Conservation (phyloP, 2,797 vertebrate species). For the Syngnathus acus region DNA sequence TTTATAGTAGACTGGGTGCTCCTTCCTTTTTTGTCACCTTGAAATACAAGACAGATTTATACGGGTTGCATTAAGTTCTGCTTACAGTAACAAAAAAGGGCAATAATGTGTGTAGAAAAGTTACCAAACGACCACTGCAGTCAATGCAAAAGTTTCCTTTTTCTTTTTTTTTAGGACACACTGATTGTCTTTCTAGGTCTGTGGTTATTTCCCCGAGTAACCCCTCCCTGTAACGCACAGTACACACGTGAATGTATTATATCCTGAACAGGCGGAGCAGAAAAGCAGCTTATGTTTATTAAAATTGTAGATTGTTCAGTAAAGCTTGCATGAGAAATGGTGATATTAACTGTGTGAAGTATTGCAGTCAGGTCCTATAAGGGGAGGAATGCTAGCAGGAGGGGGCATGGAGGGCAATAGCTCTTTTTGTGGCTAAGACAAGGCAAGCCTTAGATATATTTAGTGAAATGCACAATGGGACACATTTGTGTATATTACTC, state of each 20-base stretch:
- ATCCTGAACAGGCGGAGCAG: slow-evolving; percentile 52
- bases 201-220: slow-evolving; percentile 28
- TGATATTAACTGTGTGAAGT: slow-evolving; percentile 38
- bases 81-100: slow-evolving; percentile 39
- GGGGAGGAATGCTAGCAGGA: slow-evolving; percentile 25
- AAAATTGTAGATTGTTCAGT: slow-evolving; percentile 54
- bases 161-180: slow-evolving; percentile 4
- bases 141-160: slow-evolving; percentile 6
- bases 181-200: slow-evolving; percentile 24
- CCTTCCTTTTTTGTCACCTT: slow-evolving; percentile 17
- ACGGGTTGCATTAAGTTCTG: slow-evolving; percentile 56
- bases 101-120: slow-evolving; percentile 22
- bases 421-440: slow-evolving; percentile 48
- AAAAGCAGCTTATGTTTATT: slow-evolving; percentile 74
- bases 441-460: slow-evolving; percentile 49
- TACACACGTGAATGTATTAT: slow-evolving; percentile 47
- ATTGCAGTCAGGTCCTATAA: slow-evolving; percentile 43
- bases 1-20: slow-evolving; percentile 3
- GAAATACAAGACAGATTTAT: slow-evolving; percentile 56
- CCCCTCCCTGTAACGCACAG: slow-evolving; percentile 19
- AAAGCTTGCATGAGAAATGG: slow-evolving; percentile 57
- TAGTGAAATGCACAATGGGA: slow-evolving; percentile 50
- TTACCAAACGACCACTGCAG: slow-evolving; percentile 20
- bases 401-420: slow-evolving; percentile 40
- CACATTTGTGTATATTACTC: slow-evolving; percentile 29